Base-by-base conservation (phyloP, 2,888 invertebrate species). In the Notocelia uddmanniana region DNA sequence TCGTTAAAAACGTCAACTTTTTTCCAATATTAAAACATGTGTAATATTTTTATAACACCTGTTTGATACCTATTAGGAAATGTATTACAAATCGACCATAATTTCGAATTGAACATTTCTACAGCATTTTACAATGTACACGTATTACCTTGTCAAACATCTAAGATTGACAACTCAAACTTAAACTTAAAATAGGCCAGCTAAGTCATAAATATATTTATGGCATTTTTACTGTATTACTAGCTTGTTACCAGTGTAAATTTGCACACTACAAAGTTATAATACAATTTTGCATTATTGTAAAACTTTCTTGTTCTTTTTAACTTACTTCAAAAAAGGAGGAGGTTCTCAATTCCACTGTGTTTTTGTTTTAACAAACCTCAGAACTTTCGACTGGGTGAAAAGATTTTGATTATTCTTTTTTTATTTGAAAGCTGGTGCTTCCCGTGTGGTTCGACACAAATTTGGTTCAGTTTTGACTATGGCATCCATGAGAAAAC, bases 61-160 rank as follows among this genome's bases (percentile, higher is more conserved):
- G 34, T 31, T 19, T 26, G 50, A 11, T 26, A 15, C 5, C 10
- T 10, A 52, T 52, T n/a, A 19, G n/a, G 21, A 34, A 64, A 64
- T 45, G 10, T 9, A 64, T 54, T 63, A 31, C 48, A 54, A 23
- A 54, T n/a, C 21, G 21, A 54, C 37, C 21, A 64, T 37, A 54
- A 64, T 64, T 37, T 21, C 52, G 21, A 21, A 64, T 64, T 23
- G 21, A 37, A 64, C 15, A 64, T 48, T 64, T 52, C 34, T 52
- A 64, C 21, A 21, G 34, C 19, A 21, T 37, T 64, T 0, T 6
- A 31, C 31, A n/a, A 31, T 31, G 48, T 62, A 50, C 60, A 60
- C 50, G 21, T 64, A 63, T 31, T 19, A n/a, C 37, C 52, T 54
- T 41, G n/a, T 59, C 13, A 41, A 23, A 60, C 60, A 48, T n/a